Base-by-base conservation (phyloP, 2,113 vertebrate species). In the Bubo scandiacus region DNA sequence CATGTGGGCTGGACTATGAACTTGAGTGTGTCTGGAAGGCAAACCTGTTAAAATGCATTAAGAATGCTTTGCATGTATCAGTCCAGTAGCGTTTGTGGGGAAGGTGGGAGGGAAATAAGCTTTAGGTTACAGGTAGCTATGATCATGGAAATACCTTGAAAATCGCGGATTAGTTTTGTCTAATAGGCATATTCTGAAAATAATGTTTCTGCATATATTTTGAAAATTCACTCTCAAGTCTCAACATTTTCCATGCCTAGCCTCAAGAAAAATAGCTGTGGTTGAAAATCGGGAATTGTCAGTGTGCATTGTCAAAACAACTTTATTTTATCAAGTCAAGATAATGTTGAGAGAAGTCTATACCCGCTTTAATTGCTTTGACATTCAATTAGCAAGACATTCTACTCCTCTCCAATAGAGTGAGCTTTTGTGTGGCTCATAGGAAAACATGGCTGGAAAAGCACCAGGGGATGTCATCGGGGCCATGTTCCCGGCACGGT, bases 361-460 rank as follows among this genome's bases (percentile, higher is more conserved):
- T 95, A 94, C 77, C 89, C 89, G 49, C 91, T 96, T 94, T 97
- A 97, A 97, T 96, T 97, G 96, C 95, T 95, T 95, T 97, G 97
- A 95, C 97, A 94, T 97, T 97, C 97, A 97, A 95, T 96, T 97
- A 97, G 96, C 94, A 95, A 94, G 97, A 94, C 92, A 92, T 95
- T 97, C 92, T 80, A 81, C 84, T 94, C 68, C 81, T 89, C 94
- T 94, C 94, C 91, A 57, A 80, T 89, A 62, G 88, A 97, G 59
- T 85, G 96, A 97, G 96, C 93, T 93, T 96, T 38, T 43, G 84
- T n/a, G 87, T 63, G 94, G 94, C 93, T 95, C 77, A 1, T 67
- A 82, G 91, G 96, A 78, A 79, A 87, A 82, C 51, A 19, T 15
- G 94, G 95, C 94, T 94, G 94, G 89, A 85, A 55, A 57, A 52